Evolutionary conservation across 2,113 vertebrate species (phyloP), one percentile per base, ranked within the genome.

Genomic region (Nerophis lumbriciformis): DNA sequence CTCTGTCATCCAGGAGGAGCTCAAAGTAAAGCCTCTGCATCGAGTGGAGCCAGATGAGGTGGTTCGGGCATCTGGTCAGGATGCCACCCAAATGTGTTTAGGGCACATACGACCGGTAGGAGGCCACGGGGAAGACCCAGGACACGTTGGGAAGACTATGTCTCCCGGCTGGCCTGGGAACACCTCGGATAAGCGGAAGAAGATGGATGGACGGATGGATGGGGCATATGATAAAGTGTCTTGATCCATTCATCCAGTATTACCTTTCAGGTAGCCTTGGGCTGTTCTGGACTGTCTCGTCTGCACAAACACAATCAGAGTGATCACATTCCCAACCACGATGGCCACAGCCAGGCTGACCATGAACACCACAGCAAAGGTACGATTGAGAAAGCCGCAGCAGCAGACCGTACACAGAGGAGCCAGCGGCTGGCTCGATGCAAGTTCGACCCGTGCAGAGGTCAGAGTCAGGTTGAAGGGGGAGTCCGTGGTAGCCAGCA

Each of bases 251-350:
- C 8, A 1, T 50, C 11, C 2, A 19, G 39, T 48, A 10, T 77
- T 80, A 92, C 90, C 90, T 92, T 92, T 93, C 55, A 93, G 82
- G 71, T 92, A 93, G 28, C 91, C 90, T 65, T 93, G 92, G 9
- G 92, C 84, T 4, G 90, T 92, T 53, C 87, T 81, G 10, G 89
- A 90, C 60, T 91, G 91, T 64, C 82, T 85, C 0, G 87, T 90
- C 74, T 89, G 85, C 71, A 92, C 85, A 75, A 94, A 91, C 12
- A 93, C 91, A 0, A 87, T 87, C 4, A 94, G 84, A 0, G 89
- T 92, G 79, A 93, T 71, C 64, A 90, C 84, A 14, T 94, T 94
- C 58, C 93, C 92, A 10, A 88, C 59, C 35, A 91, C 87, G 6
- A 92, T 91, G 44, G 89, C 87, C n/a, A 92, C 75, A 2, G 88